A percentile compares a stretch with the other conserved stretches of the same genome.
Evolutionary conservation across 2,113 vertebrate genomes (phyloP).

Genomic region (Anseranas semipalmata): DNA sequence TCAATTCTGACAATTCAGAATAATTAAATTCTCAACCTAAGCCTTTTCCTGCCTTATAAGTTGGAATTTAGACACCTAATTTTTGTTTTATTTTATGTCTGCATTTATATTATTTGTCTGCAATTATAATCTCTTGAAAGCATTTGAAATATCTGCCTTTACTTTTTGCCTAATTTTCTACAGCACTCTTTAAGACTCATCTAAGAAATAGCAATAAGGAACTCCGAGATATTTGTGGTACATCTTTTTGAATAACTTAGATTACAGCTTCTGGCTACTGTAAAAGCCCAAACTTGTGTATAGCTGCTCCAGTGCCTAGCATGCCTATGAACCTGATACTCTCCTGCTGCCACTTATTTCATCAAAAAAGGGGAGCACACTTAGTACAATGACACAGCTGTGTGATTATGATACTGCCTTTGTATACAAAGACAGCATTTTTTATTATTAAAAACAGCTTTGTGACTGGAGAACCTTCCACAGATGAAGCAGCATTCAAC

Average conservation of each 20-base stretch:
- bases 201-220: background rate
- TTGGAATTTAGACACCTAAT: background rate
- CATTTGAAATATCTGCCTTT: background rate
- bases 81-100: background rate
- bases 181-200: background rate
- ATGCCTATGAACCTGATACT: background rate
- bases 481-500: background rate
- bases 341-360: background rate
- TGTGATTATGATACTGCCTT: background rate
- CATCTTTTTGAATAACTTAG: background rate
- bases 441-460: background rate
- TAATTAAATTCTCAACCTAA: background rate
- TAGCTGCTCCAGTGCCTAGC: background rate
- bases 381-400: background rate
- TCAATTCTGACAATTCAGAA: background rate
- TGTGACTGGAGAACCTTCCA: background rate
- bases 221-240: background rate
- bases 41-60: background rate
- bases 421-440: background rate
- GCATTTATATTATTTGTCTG: background rate
- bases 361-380: too few relatives aligned
- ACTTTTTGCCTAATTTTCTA: background rate
- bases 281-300: background rate
- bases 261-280: background rate
- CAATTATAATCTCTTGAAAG: background rate